phyloP scores from a whole-genome alignment of 2,888 invertebrate genomes.

The Pandemis corylana region DNA sequence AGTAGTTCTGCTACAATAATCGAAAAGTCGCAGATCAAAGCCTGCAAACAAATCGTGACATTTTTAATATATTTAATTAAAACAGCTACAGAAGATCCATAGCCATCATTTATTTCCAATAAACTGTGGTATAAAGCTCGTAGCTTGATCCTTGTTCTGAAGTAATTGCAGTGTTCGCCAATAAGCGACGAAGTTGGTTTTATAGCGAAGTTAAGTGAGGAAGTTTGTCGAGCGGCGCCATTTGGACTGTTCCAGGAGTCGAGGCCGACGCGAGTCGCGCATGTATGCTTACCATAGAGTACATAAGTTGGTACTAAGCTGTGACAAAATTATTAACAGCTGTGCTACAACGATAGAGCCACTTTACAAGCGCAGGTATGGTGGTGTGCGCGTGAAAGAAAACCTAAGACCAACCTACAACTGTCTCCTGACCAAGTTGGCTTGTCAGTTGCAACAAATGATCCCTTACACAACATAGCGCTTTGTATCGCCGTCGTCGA shows the following conservation, averaged over 20 bases:
- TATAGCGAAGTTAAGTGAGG: slow-evolving; percentile 65
- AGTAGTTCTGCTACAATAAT: not conserved
- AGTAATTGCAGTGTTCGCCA: slow-evolving; percentile 61
- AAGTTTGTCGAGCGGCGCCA: slow-evolving; percentile 67
- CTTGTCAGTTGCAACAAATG: too few relatives aligned
- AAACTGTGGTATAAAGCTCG: slow-evolving; percentile 56
- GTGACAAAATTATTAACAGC: too few relatives aligned
- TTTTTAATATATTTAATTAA: not conserved
- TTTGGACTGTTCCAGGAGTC: slow-evolving; percentile 49
- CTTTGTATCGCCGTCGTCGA: too few relatives aligned
- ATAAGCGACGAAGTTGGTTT: slow-evolving; percentile 67
- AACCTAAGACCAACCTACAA: too few relatives aligned
- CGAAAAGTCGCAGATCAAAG: not conserved
- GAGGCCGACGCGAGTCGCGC: slow-evolving; percentile 3
- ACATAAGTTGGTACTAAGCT: too few relatives aligned
- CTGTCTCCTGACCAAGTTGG: too few relatives aligned
- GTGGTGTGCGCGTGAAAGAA: too few relatives aligned
- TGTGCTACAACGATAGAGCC: too few relatives aligned
- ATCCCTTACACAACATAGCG: too few relatives aligned
- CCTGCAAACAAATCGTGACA: not conserved
- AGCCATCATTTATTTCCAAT: slow-evolving; percentile 51
- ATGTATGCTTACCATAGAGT: not conserved
- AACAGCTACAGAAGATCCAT: not conserved
- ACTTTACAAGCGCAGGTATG: too few relatives aligned
- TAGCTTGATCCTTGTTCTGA: slow-evolving; percentile 48